Evolutionary conservation across 92 coral and sea anemone species (phyloP).

Genomic region (Porites divaricata): DNA sequence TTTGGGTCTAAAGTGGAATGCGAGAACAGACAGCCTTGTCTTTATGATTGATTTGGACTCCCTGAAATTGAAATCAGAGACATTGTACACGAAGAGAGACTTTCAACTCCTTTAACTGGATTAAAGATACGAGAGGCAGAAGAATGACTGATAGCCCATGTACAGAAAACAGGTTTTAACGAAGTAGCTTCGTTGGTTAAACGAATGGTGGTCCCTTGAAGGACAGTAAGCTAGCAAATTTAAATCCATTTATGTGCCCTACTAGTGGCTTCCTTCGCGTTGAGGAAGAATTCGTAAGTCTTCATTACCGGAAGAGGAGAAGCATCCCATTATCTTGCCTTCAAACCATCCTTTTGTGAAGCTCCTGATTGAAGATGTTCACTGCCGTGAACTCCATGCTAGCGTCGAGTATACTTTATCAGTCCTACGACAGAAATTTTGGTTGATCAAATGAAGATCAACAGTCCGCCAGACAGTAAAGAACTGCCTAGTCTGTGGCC

Average conservation of each 20-base stretch:
- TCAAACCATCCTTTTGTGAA: conserved; percentile 26
- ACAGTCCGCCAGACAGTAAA: conserved; percentile 28
- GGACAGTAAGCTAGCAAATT: conserved; percentile 34
- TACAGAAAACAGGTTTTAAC: conserved; percentile 1
- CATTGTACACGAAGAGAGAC: conserved; percentile 21
- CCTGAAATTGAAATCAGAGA: not conserved
- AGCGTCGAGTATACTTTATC: conserved; percentile 35
- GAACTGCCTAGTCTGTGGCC: conserved; percentile 43
- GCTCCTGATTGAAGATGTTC: conserved; percentile 28
- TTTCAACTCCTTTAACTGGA: not conserved
- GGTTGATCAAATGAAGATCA: conserved; percentile 55
- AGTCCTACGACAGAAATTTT: conserved; percentile 33
- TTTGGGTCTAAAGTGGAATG: not conserved
- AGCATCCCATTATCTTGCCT: conserved; percentile 38
- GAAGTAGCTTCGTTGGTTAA: not conserved
- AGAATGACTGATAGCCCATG: not conserved
- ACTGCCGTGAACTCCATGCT: conserved; percentile 27
- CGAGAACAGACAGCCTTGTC: not conserved
- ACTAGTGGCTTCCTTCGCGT: conserved; percentile 37
- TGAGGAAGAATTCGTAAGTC: conserved; percentile 10
- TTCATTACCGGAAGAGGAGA: conserved; percentile 30
- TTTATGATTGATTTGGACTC: not conserved
- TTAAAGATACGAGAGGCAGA: conserved; percentile 13
- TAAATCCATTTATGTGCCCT: conserved; percentile 37
- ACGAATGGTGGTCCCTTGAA: not conserved